A percentile compares a stretch with the other conserved stretches of the same genome.
These are phyloP conservation scores for Idaea biselata DNA, from an alignment of 2,888 invertebrate genomes.

Conservation along the genomic window DNA sequence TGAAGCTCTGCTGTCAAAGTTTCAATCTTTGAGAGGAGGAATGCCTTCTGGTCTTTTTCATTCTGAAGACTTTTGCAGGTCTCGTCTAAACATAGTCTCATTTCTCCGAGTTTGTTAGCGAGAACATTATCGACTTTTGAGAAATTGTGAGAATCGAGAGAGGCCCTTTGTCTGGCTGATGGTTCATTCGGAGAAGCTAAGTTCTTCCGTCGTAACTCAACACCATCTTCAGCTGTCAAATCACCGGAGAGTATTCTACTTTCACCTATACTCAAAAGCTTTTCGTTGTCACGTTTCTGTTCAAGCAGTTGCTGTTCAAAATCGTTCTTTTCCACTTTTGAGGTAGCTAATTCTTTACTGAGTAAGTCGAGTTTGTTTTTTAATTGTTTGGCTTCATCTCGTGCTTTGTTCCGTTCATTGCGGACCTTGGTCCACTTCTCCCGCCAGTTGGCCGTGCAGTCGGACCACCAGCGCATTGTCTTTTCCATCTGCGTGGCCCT, in stretches of 20 bases:
- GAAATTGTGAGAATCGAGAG: conserved; percentile 71
- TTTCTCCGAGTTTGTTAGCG: conserved; percentile 64
- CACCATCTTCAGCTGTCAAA: conserved; percentile 62
- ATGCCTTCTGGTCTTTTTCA: conserved; percentile 70
- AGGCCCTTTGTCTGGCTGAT: conserved; percentile 60
- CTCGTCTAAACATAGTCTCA: conserved; percentile 64
- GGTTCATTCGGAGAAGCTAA: conserved; percentile 59
- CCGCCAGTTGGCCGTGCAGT: conserved; percentile 98
- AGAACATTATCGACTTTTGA: conserved; percentile 69
- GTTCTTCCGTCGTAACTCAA: conserved; percentile 65
- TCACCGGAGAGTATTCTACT: conserved; percentile 67
- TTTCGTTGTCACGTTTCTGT: conserved; percentile 90
- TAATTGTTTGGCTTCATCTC: conserved; percentile 93
- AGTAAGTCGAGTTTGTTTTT: conserved; percentile 89
- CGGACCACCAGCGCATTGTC: conserved; percentile 99
- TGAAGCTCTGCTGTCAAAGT: conserved; percentile 63
- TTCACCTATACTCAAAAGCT: conserved; percentile 81
- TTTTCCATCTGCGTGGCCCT: conserved; percentile 99
- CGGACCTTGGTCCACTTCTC: conserved; percentile 97
- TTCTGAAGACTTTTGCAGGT: conserved; percentile 62
- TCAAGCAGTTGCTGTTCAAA: conserved; percentile 88
- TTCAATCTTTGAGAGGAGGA: conserved; percentile 64
- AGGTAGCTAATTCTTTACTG: conserved; percentile 86
- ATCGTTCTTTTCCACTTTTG: conserved; percentile 90
- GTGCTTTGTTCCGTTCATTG: conserved; percentile 94